Evolutionary conservation across 2,113 vertebrate species (phyloP), one percentile per base, ranked within the genome.

Genomic region (Ranitomeya imitator): DNA sequence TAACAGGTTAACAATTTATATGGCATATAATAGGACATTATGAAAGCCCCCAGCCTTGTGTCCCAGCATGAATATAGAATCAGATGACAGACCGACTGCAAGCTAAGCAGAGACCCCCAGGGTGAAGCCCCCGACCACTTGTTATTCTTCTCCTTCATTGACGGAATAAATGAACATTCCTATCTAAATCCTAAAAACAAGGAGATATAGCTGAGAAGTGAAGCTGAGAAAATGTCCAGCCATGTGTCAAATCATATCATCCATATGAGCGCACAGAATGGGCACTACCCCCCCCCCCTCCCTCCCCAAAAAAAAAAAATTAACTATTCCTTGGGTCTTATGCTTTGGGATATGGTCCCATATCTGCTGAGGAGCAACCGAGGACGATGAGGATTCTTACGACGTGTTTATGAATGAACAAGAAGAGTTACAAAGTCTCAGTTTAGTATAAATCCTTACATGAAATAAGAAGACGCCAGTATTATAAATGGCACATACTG

Each of bases 61-160:
- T 55, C 13, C 14, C 26, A 7, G 37, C 3, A 54, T 12, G 21
- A 52, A 13, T 52, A 55, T 16, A 54, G 14, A 52, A 78, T 19
- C 57, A 4, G 2, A 59, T 54, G 51, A 13, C 9, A 18, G 26
- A 67, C 74, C 57, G 76, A 78, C 57, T 67, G 85, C 76, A 86
- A 69, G 76, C 85, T 79, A 77, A 86, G 85, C 85, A 79, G n/a
- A 15, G 51, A 12, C 23, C 45, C 10, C 31, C 21, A 18, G 37
- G 55, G 60, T 19, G 6, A 69, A 54, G 54, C 26, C 74, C 63
- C 45, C 55, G 19, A 31, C 74, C 37, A 3, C 26, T 71, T 73
- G 84, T 85, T 85, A 45, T 76, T 85, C 45, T 55, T 85, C 84
- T 85, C 83, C 83, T 54, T 86, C 74, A 65, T 26, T 80, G 51